phyloP scores from a whole-genome alignment of 2,888 invertebrate species.

The Hirtodrosophila trivittata region DNA sequence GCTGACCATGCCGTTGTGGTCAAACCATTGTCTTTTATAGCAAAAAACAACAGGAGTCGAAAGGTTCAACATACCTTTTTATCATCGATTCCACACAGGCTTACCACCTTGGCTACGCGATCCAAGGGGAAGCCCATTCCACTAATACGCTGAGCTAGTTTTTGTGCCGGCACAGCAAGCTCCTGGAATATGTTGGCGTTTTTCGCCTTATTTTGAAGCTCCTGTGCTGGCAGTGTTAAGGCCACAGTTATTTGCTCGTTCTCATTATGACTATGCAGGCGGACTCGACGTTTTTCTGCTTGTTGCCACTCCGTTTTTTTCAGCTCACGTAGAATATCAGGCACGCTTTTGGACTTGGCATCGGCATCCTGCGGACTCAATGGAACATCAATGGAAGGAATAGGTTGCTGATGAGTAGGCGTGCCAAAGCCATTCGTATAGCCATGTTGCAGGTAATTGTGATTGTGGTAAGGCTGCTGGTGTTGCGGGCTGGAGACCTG shows the following conservation, averaged over 20 bases:
- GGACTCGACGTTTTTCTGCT: constrained; percentile 84
- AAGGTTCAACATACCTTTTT: constrained; percentile 68
- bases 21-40: too few relatives aligned
- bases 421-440: constrained; percentile 62
- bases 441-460: constrained; percentile 79
- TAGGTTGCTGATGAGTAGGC: constrained; percentile 35
- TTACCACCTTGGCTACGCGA: constrained; percentile 92
- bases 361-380: constrained; percentile 43
- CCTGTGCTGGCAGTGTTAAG: constrained; percentile 27
- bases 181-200: constrained; percentile 49
- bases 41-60: too few relatives aligned
- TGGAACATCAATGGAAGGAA: constrained; percentile 8
- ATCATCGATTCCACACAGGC: constrained; percentile 91
- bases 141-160: constrained; percentile 89
- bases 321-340: constrained; percentile 90
- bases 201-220: constrained; percentile 1
- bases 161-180: constrained; percentile 85
- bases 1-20: too few relatives aligned
- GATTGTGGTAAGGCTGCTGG: constrained; percentile 75
- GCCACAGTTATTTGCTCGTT: constrained; percentile 46
- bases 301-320: constrained; percentile 87
- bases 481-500: constrained; percentile 40
- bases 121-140: constrained; percentile 95
- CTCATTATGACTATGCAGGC: constrained; percentile 85
- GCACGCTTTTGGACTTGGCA: constrained; percentile 87